Evolutionary conservation across 2,113 vertebrate genomes (phyloP).

Genomic region (Carollia perspicillata): DNA sequence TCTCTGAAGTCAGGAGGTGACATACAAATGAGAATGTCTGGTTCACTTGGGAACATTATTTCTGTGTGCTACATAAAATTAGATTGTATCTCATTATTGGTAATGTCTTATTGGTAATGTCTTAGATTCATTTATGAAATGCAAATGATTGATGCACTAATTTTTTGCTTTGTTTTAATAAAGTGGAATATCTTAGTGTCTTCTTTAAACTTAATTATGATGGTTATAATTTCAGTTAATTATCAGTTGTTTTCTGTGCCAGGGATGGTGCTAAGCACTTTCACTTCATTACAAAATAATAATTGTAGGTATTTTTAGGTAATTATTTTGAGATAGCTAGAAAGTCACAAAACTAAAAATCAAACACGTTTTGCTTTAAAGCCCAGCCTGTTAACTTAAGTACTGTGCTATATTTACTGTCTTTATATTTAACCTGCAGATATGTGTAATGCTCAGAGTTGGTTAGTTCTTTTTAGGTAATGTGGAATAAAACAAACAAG

Average conservation of each 20-base stretch:
- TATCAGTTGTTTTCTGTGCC: neutral
- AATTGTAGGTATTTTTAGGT: neutral
- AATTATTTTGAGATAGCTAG: neutral
- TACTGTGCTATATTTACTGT: neutral
- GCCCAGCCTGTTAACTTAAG: neutral
- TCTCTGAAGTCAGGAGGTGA: neutral
- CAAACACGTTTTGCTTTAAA: neutral
- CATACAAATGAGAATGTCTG: neutral
- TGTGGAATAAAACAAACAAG: constrained; percentile 38
- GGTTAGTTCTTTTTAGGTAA: constrained; percentile 37
- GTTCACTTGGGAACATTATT: neutral
- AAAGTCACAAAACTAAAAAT: neutral
- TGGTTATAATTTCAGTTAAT: neutral
- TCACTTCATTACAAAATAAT: neutral
- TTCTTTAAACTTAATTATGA: neutral
- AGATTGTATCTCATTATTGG: neutral
- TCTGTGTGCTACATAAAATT: neutral
- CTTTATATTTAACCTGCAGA: neutral
- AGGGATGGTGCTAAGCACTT: neutral
- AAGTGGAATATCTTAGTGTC: neutral
- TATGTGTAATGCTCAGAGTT: neutral
- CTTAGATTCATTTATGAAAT: neutral
- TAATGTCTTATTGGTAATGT: neutral
- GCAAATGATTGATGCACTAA: neutral
- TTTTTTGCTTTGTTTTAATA: neutral